Evolutionary conservation across 2,888 invertebrate genomes (phyloP).

Genomic region (Pharmacophagus antenor): DNA sequence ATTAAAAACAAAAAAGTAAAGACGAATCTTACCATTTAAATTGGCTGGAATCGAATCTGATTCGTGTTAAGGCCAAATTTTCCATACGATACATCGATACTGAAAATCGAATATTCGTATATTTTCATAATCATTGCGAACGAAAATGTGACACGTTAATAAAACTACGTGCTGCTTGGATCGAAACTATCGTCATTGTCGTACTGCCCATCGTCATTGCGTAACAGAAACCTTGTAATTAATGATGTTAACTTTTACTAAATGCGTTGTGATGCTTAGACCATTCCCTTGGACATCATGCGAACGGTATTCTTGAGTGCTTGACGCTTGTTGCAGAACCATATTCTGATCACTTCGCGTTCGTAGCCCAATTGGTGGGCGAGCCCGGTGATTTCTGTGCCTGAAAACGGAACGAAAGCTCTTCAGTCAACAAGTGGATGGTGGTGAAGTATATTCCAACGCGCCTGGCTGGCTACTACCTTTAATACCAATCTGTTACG

Average conservation of each 20-base stretch:
- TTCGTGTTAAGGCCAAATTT: slow-evolving; percentile 67
- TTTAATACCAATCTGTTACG: too few species aligned
- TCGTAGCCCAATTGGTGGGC: slow-evolving; percentile 98
- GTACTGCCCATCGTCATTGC: slow-evolving; percentile 20
- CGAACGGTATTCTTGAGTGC: slow-evolving; percentile 98
- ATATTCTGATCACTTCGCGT: slow-evolving; percentile 98
- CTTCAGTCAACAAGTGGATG: too few species aligned
- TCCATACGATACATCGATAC: slow-evolving; percentile 47
- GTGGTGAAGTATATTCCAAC: too few species aligned
- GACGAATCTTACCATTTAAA: slow-evolving; percentile 44
- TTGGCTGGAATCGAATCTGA: slow-evolving; percentile 73
- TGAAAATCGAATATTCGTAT: slow-evolving; percentile 38
- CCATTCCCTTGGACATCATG: slow-evolving; percentile 95
- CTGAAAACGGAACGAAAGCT: slow-evolving; percentile 79
- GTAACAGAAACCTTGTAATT: slow-evolving; percentile 27
- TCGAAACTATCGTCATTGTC: slow-evolving; percentile 28
- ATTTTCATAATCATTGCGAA: slow-evolving; percentile 20
- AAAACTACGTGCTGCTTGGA: slow-evolving; percentile 31
- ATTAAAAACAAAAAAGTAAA: too few species aligned
- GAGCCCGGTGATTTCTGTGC: slow-evolving; percentile 97
- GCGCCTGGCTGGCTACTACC: too few species aligned
- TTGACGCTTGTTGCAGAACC: slow-evolving; percentile 99
- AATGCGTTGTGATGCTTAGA: slow-evolving; percentile 63
- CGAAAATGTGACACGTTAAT: slow-evolving; percentile 27
- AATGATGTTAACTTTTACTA: slow-evolving; percentile 23